A percentile compares a stretch with the other conserved stretches of the same genome.
phyloP scores from a whole-genome alignment of 2,797 vertebrate genomes.

The Sciurus vulgaris region DNA sequence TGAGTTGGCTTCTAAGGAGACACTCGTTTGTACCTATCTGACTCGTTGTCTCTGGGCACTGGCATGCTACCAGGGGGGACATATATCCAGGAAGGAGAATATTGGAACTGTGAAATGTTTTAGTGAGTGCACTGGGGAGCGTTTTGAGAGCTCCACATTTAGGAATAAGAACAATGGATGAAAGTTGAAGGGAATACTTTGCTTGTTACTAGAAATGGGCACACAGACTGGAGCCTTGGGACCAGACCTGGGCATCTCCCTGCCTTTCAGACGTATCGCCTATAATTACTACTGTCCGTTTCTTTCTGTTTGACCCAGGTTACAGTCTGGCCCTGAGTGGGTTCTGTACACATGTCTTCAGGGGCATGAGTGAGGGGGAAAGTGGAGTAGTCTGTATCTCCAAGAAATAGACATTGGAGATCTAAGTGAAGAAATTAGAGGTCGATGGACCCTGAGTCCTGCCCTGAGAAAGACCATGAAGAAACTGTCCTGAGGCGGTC shows the following conservation, averaged over 20 bases:
- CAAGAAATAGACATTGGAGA: not conserved
- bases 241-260: not conserved
- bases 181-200: not conserved
- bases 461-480: accelerated
- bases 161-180: too few species aligned
- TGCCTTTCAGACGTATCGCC: not conserved
- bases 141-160: not conserved
- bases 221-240: not conserved
- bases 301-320: not conserved
- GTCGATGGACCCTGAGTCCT: not conserved
- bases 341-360: not conserved
- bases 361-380: not conserved
- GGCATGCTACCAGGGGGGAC: not conserved
- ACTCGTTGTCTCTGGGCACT: not conserved
- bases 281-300: too few species aligned
- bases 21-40: not conserved
- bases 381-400: not conserved
- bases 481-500: not conserved
- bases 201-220: not conserved
- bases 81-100: not conserved
- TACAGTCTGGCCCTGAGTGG: not conserved
- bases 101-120: not conserved
- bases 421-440: not conserved
- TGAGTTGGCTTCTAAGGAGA: not conserved
- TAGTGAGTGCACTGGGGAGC: not conserved